Evolutionary conservation across 2,888 invertebrate genomes (phyloP), one percentile per base, ranked within the genome.

Genomic region (Spialia ferax): DNA sequence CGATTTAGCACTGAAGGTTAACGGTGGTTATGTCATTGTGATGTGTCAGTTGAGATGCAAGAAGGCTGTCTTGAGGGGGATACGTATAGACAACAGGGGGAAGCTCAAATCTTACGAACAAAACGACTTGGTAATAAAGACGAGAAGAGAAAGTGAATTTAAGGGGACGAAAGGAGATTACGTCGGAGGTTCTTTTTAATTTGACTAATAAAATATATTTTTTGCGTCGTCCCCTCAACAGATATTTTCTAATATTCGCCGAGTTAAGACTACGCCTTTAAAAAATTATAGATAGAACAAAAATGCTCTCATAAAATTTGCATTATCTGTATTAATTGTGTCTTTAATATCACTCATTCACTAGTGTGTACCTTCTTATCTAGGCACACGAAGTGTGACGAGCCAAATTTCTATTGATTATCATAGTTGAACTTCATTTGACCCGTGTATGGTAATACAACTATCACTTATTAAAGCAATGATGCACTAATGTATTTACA

Each of bases 91-190:
- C 87, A 83, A 83, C 84, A 84, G 85, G 89, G 90, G 87, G 88
- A 86, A 85, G 84, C 92, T 89, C 89, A 94, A 94, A 95, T 94
- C 95, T 94, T 89, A 86, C 88, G 93, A 94, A 94, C 93, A 93
- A 93, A 89, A 93, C 91, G 93, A 83, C 89, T 85, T 85, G 80
- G 92, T 94, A 95, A 95, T 95, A 95, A 95, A 95, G 94, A 94
- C 89, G 88, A 91, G 93, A 89, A 89, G 92, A 94, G 94, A 94
- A 94, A 95, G 95, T 95, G 95, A 95, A 95, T 94, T 94, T 94
- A 94, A 94, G 91, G 91, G 92, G 88, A 90, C 88, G 88, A 91
- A 92, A 93, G 91, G 81, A 91, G 91, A 92, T 93, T 93, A 93
- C 83, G 86, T 80, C 80, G 81, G 85, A 84, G 88, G 89, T 88